Conservation (phyloP, 2,888 invertebrate genomes). For the Ophioninae sp. region DNA sequence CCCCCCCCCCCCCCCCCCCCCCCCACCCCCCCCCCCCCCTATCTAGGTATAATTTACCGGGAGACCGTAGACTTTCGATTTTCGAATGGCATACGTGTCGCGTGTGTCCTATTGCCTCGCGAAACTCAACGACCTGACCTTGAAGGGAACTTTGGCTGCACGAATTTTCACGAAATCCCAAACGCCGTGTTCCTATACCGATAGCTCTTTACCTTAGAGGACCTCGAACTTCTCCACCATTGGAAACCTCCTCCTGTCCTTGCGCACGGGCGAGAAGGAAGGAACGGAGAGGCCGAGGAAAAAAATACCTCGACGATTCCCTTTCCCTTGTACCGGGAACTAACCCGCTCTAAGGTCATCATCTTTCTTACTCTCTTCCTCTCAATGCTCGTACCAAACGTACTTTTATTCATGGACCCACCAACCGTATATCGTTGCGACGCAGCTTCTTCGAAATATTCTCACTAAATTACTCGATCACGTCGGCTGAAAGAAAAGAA, state of each 20-base stretch:
- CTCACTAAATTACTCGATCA: background rate
- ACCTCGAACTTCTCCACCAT: slow-evolving; percentile 27
- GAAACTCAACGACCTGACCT: background rate
- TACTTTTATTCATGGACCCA: slow-evolving; percentile 52
- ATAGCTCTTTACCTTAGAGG: slow-evolving; percentile 42
- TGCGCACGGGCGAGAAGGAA: slow-evolving; percentile 46
- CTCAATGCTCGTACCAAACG: slow-evolving; percentile 51
- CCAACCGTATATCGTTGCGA: slow-evolving; percentile 6
- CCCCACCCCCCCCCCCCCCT: no score
- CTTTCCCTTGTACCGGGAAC: slow-evolving; percentile 61
- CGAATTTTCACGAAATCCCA: slow-evolving; percentile 26
- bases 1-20: no score
- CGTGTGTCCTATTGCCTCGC: background rate
- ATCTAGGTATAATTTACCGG: no score
- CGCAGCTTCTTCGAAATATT: slow-evolving; percentile 28
- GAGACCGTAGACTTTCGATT: no score
- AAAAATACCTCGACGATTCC: slow-evolving; percentile 52
- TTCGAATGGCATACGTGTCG: no score
- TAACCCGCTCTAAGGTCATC: slow-evolving; percentile 59
- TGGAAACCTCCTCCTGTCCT: slow-evolving; percentile 52
- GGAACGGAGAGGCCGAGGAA: slow-evolving; percentile 21
- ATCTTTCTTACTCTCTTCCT: slow-evolving; percentile 21
- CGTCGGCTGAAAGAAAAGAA: slow-evolving; percentile 2
- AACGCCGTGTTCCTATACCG: slow-evolving; percentile 8
- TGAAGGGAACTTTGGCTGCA: slow-evolving; percentile 23